Evolutionary conservation across 2,888 invertebrate species (phyloP).

Genomic region (Brachypalpus laphriformis): DNA sequence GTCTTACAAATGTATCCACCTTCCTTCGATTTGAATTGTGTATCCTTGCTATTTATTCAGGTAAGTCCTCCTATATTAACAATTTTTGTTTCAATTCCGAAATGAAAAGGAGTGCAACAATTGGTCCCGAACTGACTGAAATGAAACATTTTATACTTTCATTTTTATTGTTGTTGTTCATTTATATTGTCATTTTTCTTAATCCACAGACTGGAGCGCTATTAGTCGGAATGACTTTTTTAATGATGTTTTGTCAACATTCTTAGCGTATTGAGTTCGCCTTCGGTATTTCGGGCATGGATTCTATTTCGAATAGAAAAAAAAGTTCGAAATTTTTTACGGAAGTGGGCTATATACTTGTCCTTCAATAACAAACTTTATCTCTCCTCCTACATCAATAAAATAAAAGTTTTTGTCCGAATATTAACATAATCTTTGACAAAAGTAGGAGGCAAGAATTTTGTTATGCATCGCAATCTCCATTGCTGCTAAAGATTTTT

Average conservation of each 20-base stretch:
- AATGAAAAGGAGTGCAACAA: background rate
- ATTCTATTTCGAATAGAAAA: background rate
- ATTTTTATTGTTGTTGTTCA: slow-evolving; percentile 17
- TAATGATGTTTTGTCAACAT: slow-evolving; percentile 18
- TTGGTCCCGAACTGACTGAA: background rate
- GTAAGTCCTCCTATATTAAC: background rate
- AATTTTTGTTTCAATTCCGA: background rate
- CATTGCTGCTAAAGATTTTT: background rate
- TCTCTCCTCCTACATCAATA: slow-evolving; percentile 19
- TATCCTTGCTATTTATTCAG: background rate
- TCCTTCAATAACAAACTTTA: slow-evolving; percentile 21
- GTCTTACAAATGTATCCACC: background rate
- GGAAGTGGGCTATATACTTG: slow-evolving; percentile 7
- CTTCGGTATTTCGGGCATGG: background rate
- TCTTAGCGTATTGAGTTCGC: slow-evolving; percentile 1
- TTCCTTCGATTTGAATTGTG: background rate
- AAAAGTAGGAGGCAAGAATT: background rate
- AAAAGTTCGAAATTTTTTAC: slow-evolving; percentile 22
- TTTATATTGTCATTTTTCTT: slow-evolving; percentile 13
- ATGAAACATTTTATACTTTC: background rate
- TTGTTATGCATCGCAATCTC: slow-evolving; percentile 12
- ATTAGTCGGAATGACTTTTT: slow-evolving; percentile 9
- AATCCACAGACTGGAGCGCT: background rate
- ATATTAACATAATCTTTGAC: slow-evolving; percentile 22
- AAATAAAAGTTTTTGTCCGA: slow-evolving; percentile 3